Percentiles rank a stretch among this genome's conserved stretches.
Conservation (phyloP, 2,797 vertebrate species). For the Meda fulgida region DNA sequence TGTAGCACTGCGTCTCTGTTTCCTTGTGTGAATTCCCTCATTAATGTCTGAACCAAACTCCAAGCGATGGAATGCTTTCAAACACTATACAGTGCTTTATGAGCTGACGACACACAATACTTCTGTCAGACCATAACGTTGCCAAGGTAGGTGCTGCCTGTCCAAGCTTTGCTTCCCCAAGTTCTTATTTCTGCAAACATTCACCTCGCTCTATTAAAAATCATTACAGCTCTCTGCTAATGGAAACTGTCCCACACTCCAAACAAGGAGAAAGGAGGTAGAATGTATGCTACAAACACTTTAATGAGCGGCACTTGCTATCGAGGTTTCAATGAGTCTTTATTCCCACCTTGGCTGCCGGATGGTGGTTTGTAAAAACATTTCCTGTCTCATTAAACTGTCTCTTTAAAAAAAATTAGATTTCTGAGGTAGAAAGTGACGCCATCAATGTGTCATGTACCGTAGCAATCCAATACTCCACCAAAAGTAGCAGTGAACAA, state of each 20-base stretch:
- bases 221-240: conserved; percentile 5
- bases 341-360: conserved; percentile 48
- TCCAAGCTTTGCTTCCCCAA: conserved; percentile 17
- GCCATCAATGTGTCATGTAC: not conserved
- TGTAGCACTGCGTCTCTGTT: not conserved
- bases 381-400: conserved; percentile 49
- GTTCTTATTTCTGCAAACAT: conserved; percentile 40
- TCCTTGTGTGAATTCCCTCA: not conserved
- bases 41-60: not conserved
- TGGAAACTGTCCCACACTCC: conserved; percentile 31
- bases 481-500: conserved; percentile 13
- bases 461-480: conserved; percentile 8
- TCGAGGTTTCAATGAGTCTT: conserved; percentile 38
- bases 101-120: conserved; percentile 16
- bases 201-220: conserved; percentile 52
- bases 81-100: not conserved
- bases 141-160: conserved; percentile 20
- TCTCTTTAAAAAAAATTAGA: conserved; percentile 2
- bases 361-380: conserved; percentile 17
- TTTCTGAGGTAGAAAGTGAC: conserved; percentile 6
- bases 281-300: conserved; percentile 10
- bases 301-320: conserved; percentile 38
- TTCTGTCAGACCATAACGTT: conserved; percentile 1
- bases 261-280: conserved; percentile 12
- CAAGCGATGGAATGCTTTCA: not conserved